Conservation (phyloP, 2,888 invertebrate genomes). For the Glaucopsyche alexis region DNA sequence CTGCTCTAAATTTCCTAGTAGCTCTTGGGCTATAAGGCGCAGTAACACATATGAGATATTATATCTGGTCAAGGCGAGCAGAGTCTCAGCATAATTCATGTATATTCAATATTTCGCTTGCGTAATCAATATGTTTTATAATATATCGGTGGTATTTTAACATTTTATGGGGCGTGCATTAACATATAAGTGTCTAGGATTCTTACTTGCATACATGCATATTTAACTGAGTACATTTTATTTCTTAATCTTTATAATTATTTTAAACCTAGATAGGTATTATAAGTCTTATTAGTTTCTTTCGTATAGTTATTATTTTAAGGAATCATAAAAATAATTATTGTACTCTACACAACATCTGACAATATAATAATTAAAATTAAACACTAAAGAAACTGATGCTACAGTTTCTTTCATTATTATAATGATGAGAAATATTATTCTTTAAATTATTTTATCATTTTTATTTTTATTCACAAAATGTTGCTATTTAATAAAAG, state of each 20-base stretch:
- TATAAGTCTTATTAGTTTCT: too few species aligned
- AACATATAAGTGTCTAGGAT: background rate
- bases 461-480: too few species aligned
- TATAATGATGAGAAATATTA: background rate
- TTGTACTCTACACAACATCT: background rate
- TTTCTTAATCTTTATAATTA: background rate
- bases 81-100: conserved; percentile 5
- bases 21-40: too few species aligned
- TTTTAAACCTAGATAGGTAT: too few species aligned
- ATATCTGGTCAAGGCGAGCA: conserved; percentile 7
- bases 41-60: background rate
- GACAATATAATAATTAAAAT: background rate
- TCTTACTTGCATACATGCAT: background rate
- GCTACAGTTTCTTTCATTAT: background rate
- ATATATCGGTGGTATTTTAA: conserved; percentile 13
- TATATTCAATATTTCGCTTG: background rate
- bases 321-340: too few species aligned
- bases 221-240: background rate
- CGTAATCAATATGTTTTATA: conserved; percentile 13
- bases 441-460: background rate
- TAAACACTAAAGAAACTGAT: too few species aligned
- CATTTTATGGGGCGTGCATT: background rate
- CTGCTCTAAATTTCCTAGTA: too few species aligned
- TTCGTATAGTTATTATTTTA: too few species aligned
- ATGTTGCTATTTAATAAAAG: too few species aligned